Percentiles rank a stretch among this genome's conserved stretches.
These are phyloP conservation scores for Drosophila diplacantha DNA, from an alignment of 2,888 invertebrate species.

Conservation along the genomic window DNA sequence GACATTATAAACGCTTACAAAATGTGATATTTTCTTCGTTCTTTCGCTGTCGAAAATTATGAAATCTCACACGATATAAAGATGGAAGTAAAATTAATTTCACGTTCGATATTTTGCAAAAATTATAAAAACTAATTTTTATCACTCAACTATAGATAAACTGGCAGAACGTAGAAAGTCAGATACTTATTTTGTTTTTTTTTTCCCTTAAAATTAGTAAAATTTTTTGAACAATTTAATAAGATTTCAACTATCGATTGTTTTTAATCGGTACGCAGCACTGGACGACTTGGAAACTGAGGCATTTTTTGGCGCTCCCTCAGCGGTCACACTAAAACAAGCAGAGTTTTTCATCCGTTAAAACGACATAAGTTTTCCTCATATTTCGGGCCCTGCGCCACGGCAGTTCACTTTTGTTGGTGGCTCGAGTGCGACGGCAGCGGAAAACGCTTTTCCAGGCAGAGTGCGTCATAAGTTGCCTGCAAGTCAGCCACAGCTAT, in stretches of 20 bases:
- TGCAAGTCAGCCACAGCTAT: slow-evolving; percentile 41
- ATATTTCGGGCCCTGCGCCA: slow-evolving; percentile 33
- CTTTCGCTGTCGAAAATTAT: slow-evolving; percentile 43
- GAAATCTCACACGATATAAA: slow-evolving; percentile 48
- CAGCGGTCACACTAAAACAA: slow-evolving; percentile 3
- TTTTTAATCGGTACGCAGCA: slow-evolving; percentile 1
- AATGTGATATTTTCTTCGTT: slow-evolving; percentile 1
- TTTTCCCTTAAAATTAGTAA: neutral
- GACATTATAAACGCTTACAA: slow-evolving; percentile 66
- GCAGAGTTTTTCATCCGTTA: slow-evolving; percentile 26
- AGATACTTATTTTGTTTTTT: neutral
- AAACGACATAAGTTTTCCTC: slow-evolving; percentile 31
- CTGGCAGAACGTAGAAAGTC: no score
- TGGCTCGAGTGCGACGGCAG: slow-evolving; percentile 63
- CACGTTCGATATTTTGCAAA: neutral
- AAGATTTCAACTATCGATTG: neutral
- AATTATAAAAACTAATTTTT: neutral
- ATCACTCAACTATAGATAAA: neutral
- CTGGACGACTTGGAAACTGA: neutral
- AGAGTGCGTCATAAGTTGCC: slow-evolving; percentile 49
- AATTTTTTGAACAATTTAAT: neutral
- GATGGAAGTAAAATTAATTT: slow-evolving; percentile 4
- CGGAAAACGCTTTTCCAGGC: slow-evolving; percentile 38
- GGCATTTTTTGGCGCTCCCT: slow-evolving; percentile 18
- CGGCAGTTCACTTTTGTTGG: slow-evolving; percentile 64